A percentile compares a stretch with the other conserved stretches of the same genome.
phyloP scores from a whole-genome alignment of 2,113 vertebrate species.

The Acanthisitta chloris region DNA sequence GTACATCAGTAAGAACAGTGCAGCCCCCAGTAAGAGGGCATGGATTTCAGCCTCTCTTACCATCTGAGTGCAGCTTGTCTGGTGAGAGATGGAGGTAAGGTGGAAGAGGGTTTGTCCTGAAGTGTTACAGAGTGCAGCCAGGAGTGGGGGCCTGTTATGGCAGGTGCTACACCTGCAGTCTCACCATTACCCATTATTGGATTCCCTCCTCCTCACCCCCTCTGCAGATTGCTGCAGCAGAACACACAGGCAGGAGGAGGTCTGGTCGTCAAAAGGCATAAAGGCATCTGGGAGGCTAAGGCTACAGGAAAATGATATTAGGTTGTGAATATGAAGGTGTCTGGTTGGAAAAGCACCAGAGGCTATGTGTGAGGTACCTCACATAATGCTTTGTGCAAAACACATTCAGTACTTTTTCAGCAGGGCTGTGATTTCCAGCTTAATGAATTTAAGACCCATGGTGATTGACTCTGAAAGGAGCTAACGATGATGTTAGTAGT shows the following conservation, averaged over 20 bases:
- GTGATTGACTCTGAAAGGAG: neutral
- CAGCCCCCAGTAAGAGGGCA: neutral
- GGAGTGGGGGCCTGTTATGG: neutral
- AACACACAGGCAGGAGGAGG: accelerated
- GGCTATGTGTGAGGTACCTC: neutral
- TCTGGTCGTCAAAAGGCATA: neutral
- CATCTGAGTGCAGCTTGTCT: neutral
- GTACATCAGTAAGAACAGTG: neutral
- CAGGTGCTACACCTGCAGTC: neutral
- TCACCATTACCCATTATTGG: neutral
- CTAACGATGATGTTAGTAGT: no score
- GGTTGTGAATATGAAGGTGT: neutral
- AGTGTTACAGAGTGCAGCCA: accelerated
- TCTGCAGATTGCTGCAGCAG: neutral
- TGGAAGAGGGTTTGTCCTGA: neutral
- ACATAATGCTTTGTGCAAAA: neutral
- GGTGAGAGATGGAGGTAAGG: neutral
- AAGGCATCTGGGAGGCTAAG: neutral
- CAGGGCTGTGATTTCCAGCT: neutral
- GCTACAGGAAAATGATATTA: neutral
- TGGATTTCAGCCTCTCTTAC: neutral
- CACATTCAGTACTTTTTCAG: accelerated
- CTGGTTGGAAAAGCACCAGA: neutral
- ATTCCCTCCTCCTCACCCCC: neutral
- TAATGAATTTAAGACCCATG: neutral